phyloP scores from a whole-genome alignment of 2,888 invertebrate genomes.

The Gymnoscelis rufifasciata region DNA sequence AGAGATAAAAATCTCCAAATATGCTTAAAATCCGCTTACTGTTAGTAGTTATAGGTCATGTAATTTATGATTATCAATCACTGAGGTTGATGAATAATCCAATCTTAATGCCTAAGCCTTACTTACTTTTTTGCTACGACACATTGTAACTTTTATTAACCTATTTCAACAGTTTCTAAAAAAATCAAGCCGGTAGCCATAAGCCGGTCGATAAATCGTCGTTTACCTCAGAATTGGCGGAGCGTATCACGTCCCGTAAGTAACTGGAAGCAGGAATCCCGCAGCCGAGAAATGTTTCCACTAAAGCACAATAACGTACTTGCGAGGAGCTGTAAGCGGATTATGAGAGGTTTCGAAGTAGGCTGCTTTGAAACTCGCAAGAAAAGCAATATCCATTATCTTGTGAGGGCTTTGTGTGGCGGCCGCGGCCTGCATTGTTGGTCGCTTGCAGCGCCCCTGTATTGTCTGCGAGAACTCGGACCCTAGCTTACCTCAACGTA shows the following conservation, averaged over 20 bases:
- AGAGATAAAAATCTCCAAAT: no score
- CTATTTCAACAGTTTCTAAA: slow-evolving; percentile 7
- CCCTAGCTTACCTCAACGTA: slow-evolving; percentile 33
- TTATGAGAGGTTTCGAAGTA: slow-evolving; percentile 74
- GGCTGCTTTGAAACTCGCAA: slow-evolving; percentile 75
- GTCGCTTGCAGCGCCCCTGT: slow-evolving; percentile 50
- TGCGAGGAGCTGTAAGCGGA: slow-evolving; percentile 69
- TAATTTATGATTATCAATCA: no score
- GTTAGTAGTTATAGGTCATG: no score
- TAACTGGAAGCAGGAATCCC: slow-evolving; percentile 45
- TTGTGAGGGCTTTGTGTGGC: slow-evolving; percentile 64
- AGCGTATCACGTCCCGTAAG: slow-evolving; percentile 44
- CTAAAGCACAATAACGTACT: slow-evolving; percentile 68
- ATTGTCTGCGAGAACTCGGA: slow-evolving; percentile 48
- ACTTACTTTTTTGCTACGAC: no score
- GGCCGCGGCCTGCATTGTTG: slow-evolving; percentile 56
- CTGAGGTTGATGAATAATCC: no score
- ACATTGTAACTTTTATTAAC: no score
- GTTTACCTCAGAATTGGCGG: slow-evolving; percentile 38
- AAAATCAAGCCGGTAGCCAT: slow-evolving; percentile 23
- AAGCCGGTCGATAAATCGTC: slow-evolving; percentile 29
- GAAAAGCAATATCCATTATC: slow-evolving; percentile 78
- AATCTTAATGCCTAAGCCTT: no score
- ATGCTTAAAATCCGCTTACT: no score
- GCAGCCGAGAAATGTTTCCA: slow-evolving; percentile 60